Conservation (phyloP, 2,888 invertebrate genomes). For the Leptarthrus brevirostris region DNA sequence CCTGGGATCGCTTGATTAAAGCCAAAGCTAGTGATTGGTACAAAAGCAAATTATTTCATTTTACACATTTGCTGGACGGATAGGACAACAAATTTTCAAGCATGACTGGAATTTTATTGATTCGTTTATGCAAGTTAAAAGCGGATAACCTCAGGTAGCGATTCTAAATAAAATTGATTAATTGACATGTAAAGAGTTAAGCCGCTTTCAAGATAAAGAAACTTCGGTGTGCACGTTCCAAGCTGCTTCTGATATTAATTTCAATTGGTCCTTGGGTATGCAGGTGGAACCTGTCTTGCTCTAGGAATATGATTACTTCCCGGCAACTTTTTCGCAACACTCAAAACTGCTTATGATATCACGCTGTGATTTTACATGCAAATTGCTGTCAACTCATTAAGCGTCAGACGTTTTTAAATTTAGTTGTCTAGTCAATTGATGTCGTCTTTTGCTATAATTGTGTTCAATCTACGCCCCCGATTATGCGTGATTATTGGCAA, state of each 20-base stretch:
- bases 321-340: not conserved
- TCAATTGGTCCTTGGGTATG: not conserved
- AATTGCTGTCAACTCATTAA: constrained; percentile 2
- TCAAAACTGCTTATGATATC: constrained; percentile 20
- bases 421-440: not conserved
- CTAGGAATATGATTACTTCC: not conserved
- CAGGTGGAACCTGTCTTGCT: not conserved
- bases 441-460: constrained; percentile 2
- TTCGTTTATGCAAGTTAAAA: not conserved
- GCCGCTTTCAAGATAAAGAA: not conserved
- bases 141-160: constrained; percentile 16
- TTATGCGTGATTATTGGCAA: not conserved
- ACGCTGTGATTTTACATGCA: constrained; percentile 15
- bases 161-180: constrained; percentile 7
- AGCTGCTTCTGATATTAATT: not conserved
- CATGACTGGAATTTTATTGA: constrained; percentile 8
- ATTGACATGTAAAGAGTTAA: not conserved
- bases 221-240: not conserved
- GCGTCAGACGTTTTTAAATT: constrained; percentile 2
- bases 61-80: not conserved
- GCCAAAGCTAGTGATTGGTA: not conserved
- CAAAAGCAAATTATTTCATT: not conserved
- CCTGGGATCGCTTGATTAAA: not conserved
- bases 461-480: not conserved
- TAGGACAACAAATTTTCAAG: not conserved